Evolutionary conservation across 2,113 vertebrate species (phyloP).

Genomic region (Vidua chalybeata): DNA sequence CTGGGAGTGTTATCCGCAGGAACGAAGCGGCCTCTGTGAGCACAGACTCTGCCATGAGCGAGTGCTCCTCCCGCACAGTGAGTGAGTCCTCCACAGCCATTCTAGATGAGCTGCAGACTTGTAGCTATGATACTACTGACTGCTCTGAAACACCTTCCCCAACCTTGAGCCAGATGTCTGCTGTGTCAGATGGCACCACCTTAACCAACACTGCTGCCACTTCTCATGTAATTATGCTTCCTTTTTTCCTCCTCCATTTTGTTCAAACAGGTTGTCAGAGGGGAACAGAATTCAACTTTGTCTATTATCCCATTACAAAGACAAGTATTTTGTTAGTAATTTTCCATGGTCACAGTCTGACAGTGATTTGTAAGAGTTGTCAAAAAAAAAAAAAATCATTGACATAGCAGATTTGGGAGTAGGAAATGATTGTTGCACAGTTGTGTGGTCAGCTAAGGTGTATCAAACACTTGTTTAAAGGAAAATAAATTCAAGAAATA

Average conservation of each 20-base stretch:
- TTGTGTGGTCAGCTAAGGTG: not conserved
- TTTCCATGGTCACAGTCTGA: not conserved
- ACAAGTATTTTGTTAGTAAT: not conserved
- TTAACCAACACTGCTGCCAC: conserved; percentile 78
- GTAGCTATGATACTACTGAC: conserved; percentile 79
- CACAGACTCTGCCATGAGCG: conserved; percentile 82
- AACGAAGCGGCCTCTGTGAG: conserved; percentile 67
- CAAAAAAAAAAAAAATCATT: not conserved
- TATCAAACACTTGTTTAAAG: not conserved
- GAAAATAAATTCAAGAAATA: not conserved
- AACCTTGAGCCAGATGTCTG: conserved; percentile 84
- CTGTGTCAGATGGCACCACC: conserved; percentile 78
- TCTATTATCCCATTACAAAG: not conserved
- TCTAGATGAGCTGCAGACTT: conserved; percentile 85
- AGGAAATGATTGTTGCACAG: not conserved
- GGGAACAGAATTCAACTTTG: not conserved
- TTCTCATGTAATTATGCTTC: conserved; percentile 87
- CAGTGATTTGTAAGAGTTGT: not conserved
- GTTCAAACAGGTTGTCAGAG: conserved; percentile 50
- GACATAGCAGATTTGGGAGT: not conserved
- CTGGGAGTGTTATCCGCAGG: not conserved
- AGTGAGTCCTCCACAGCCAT: conserved; percentile 79
- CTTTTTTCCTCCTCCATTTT: conserved; percentile 57
- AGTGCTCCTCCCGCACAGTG: conserved; percentile 77
- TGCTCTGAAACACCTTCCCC: conserved; percentile 86